A percentile compares a stretch with the other conserved stretches of the same genome.
Evolutionary conservation across 2,888 invertebrate species (phyloP).

Genomic region (Ctenicera cuprea): DNA sequence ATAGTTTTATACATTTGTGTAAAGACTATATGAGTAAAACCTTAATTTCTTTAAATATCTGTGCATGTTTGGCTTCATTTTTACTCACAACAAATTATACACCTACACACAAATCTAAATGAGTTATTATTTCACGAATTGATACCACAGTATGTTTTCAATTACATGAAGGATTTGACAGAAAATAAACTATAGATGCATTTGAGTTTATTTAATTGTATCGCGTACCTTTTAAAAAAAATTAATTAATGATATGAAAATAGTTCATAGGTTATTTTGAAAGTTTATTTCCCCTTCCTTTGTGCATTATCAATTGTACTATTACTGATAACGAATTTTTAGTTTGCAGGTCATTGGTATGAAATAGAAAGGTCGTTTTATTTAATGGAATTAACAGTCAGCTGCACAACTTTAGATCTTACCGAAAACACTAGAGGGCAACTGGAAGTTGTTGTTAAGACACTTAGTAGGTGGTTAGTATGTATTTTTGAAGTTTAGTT

Average conservation of each 20-base stretch:
- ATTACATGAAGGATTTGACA: no score
- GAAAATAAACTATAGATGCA: no score
- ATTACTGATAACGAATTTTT: conserved; percentile 59
- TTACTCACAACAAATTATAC: no score
- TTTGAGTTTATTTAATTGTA: no score
- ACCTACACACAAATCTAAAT: no score
- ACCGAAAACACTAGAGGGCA: conserved; percentile 74
- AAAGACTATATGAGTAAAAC: no score
- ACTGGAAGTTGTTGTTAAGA: conserved; percentile 78
- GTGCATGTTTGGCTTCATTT: no score
- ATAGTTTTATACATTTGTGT: no score
- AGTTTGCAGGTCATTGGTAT: conserved; percentile 84
- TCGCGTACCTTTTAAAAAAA: no score
- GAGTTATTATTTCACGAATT: no score
- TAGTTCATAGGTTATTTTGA: conserved; percentile 16
- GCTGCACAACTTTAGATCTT: conserved; percentile 81
- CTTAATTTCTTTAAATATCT: no score
- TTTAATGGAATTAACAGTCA: conserved; percentile 81
- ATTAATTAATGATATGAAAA: conserved; percentile 21
- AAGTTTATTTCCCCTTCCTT: conserved; percentile 1
- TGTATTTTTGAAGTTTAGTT: conserved; percentile 11
- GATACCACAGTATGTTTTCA: no score
- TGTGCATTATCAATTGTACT: conserved; percentile 5
- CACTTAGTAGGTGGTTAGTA: conserved; percentile 80
- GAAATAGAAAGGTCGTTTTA: conserved; percentile 87